Conservation (phyloP, 2,888 invertebrate genomes). For the Hecatera dysodea region DNA sequence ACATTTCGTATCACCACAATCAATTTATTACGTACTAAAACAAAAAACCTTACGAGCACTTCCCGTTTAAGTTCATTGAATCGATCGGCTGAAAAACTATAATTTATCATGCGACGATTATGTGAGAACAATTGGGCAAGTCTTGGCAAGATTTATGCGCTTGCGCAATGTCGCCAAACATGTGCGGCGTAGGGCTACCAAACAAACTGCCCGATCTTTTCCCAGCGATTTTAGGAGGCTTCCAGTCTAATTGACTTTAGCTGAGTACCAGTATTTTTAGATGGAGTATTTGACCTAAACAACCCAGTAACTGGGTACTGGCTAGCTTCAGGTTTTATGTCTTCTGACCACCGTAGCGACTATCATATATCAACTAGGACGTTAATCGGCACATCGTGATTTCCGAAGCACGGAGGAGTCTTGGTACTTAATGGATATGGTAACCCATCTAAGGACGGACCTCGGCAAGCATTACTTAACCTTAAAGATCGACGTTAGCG, state of each 20-base stretch:
- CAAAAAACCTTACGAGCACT: conserved; percentile 46
- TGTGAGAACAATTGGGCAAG: conserved; percentile 65
- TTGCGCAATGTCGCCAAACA: conserved; percentile 55
- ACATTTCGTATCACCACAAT: conserved; percentile 46
- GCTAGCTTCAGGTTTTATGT: no score
- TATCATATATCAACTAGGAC: no score
- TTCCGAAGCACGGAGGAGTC: no score
- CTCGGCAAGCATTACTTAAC: not conserved
- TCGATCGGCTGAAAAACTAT: conserved; percentile 59
- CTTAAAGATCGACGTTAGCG: not conserved
- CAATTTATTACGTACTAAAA: conserved; percentile 57
- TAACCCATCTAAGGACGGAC: not conserved
- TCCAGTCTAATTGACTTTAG: no score
- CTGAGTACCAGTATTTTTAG: no score
- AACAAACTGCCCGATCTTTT: not conserved
- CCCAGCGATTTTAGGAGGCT: no score
- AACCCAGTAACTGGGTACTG: no score
- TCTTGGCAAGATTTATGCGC: conserved; percentile 57
- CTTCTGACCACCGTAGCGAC: no score
- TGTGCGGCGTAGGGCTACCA: conserved; percentile 53
- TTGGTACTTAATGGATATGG: no score
- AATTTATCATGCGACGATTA: conserved; percentile 64
- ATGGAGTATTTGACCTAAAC: no score
- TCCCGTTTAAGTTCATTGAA: conserved; percentile 64
- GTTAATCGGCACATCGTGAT: no score